Base-by-base conservation (phyloP, 2,797 vertebrate genomes). In the Neosalanx taihuensis region DNA sequence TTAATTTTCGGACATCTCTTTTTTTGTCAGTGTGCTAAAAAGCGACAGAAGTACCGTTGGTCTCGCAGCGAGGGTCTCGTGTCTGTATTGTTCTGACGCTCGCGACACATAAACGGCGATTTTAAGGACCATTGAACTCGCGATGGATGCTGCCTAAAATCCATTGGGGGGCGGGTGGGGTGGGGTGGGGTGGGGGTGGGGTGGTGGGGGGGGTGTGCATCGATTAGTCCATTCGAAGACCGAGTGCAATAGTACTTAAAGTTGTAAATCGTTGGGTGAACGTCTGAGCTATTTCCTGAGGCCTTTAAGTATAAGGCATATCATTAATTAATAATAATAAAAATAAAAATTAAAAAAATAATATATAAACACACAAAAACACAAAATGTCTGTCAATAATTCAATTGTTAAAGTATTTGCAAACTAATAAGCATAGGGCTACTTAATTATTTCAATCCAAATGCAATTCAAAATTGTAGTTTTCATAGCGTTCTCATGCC, bases 121-220 rank as follows among this genome's bases (percentile, higher is more conserved):
- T 93, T 92, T 88, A 93, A 88, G 93, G 90, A 88, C 86, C 88
- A 91, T 92, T 93, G 88, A 91, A 84, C 88, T 77, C 80, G 86
- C 88, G 89, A 92, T 89, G 88, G 91, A 92, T 92, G 89, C 90
- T 80, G 79, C 67, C 73, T 74, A 82, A 89, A 89, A 89, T 84
- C 77, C 79, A 72, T 82, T 79, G 79, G 87, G 63, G 77, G 85
- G 84, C 23, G 23, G 23, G 23, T 26, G 23, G 23, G 1, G 23
- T 26, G 23, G 1, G 23, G 23, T 26, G 23, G 23, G 23, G 23
- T 1, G 23, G 23, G 23, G 23, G 23, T 1, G 23, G 23, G 23
- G 23, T 1, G 23, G 23, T 1, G 23, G 23, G 77, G 85, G 84
- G 71, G 65, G 76, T 76, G 64, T 76, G 58, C 78, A 87, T 89